Percentiles rank a stretch among this genome's conserved stretches.
Evolutionary conservation across 2,113 vertebrate species (phyloP).

Genomic region (Platichthys flesus): DNA sequence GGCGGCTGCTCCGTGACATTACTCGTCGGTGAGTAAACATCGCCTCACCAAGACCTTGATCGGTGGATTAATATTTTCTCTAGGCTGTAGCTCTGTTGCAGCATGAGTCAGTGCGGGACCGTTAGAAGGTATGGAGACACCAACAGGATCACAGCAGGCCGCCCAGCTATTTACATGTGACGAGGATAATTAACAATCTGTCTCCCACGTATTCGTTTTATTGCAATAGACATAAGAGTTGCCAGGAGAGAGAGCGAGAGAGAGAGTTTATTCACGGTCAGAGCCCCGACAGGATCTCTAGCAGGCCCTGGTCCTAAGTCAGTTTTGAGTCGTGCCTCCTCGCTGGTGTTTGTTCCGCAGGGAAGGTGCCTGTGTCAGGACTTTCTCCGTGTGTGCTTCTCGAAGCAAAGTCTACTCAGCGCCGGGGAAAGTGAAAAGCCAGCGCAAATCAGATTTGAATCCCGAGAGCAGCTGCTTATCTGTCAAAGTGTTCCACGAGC

Average conservation of each 20-base stretch:
- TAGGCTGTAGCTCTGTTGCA: slow-evolving; percentile 27
- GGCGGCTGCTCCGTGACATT: neutral
- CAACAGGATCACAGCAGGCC: slow-evolving; percentile 36
- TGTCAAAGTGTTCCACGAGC: slow-evolving; percentile 56
- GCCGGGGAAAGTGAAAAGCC: slow-evolving; percentile 42
- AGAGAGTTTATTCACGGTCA: slow-evolving; percentile 36
- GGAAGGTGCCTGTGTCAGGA: slow-evolving; percentile 58
- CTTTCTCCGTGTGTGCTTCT: slow-evolving; percentile 51
- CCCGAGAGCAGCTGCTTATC: slow-evolving; percentile 64
- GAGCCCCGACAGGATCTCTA: slow-evolving; percentile 27
- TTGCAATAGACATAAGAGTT: slow-evolving; percentile 51
- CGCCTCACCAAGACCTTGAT: slow-evolving; percentile 17
- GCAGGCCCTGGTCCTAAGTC: neutral
- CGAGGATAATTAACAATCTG: slow-evolving; percentile 60
- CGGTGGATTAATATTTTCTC: slow-evolving; percentile 14
- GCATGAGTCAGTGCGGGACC: slow-evolving; percentile 57
- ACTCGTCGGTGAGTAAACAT: slow-evolving; percentile 18
- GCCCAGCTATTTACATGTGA: slow-evolving; percentile 57
- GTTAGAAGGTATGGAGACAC: slow-evolving; percentile 45
- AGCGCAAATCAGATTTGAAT: slow-evolving; percentile 52
- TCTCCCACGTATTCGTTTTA: slow-evolving; percentile 70
- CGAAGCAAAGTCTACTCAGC: slow-evolving; percentile 39
- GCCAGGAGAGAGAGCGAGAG: slow-evolving; percentile 27
- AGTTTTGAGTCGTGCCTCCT: neutral
- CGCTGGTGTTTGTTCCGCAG: slow-evolving; percentile 43